Evolutionary conservation across 2,888 invertebrate genomes (phyloP).

Genomic region (Octodonta nipae): DNA sequence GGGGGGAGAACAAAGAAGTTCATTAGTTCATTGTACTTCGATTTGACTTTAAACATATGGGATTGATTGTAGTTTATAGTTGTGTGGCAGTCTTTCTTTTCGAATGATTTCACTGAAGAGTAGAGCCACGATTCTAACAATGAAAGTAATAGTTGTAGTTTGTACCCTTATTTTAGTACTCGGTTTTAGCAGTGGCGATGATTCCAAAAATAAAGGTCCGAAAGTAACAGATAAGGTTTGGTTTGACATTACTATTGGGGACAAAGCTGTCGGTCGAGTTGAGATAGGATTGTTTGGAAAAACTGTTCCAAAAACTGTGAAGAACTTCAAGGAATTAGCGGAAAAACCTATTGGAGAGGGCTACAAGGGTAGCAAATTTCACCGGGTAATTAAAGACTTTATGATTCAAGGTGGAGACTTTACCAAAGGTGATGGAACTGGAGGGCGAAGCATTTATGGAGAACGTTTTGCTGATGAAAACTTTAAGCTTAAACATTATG

Average conservation of each 20-base stretch:
- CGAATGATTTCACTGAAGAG: too few species aligned
- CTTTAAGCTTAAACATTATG: constrained; percentile 93
- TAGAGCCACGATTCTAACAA: too few species aligned
- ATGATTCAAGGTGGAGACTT: constrained; percentile 96
- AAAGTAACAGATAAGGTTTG: constrained; percentile 83
- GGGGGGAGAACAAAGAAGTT: too few species aligned
- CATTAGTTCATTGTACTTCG: too few species aligned
- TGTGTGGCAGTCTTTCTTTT: too few species aligned
- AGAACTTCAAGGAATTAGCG: constrained; percentile 72
- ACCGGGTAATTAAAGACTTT: constrained; percentile 78
- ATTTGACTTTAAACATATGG: too few species aligned
- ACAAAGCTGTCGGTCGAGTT: constrained; percentile 49
- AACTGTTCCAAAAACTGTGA: constrained; percentile 80
- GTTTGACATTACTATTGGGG: constrained; percentile 76
- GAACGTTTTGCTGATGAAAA: constrained; percentile 90
- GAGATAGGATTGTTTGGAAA: constrained; percentile 86
- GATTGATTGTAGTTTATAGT: too few species aligned
- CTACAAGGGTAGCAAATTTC: constrained; percentile 84
- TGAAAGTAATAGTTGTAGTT: too few species aligned
- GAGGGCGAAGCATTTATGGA: constrained; percentile 84
- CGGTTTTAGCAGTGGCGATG: constrained; percentile 11
- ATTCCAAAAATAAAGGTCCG: constrained; percentile 54
- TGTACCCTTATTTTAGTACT: constrained; percentile 7
- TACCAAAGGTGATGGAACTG: constrained; percentile 86
- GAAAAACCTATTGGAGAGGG: constrained; percentile 64